These are phyloP conservation scores for Lacanobia oleracea DNA, from an alignment of 2,888 invertebrate species.

Conservation along the genomic window DNA sequence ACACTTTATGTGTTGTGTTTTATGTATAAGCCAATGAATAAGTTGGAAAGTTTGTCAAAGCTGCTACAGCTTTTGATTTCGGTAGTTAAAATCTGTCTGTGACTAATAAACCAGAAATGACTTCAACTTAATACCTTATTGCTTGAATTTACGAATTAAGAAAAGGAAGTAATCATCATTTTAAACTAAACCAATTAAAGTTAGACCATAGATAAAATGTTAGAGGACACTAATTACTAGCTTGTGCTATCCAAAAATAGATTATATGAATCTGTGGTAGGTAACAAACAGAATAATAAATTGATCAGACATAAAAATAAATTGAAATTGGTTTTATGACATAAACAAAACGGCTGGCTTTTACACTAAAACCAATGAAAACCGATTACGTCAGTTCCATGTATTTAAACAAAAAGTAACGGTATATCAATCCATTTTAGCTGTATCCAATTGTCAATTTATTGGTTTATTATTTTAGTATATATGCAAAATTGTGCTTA, in stretches of 20 bases:
- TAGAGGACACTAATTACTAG: constrained; percentile 1
- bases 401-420: background rate
- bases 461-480: no score
- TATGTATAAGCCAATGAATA: constrained; percentile 56
- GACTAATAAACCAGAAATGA: background rate
- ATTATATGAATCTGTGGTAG: background rate
- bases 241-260: background rate
- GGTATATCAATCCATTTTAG: background rate
- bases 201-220: constrained; percentile 1
- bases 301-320: background rate
- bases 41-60: constrained; percentile 50
- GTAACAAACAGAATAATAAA: background rate
- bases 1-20: constrained; percentile 56
- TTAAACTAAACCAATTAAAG: background rate
- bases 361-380: background rate
- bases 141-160: background rate
- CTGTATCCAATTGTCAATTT: background rate
- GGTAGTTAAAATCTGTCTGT: background rate
- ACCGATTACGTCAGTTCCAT: background rate
- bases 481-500: no score
- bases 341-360: background rate
- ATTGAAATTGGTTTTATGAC: constrained; percentile 14
- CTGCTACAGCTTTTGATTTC: background rate
- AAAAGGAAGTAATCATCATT: constrained; percentile 10
- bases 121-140: background rate